phyloP scores from a whole-genome alignment of 2,113 vertebrate species.

The Turnix velox region DNA sequence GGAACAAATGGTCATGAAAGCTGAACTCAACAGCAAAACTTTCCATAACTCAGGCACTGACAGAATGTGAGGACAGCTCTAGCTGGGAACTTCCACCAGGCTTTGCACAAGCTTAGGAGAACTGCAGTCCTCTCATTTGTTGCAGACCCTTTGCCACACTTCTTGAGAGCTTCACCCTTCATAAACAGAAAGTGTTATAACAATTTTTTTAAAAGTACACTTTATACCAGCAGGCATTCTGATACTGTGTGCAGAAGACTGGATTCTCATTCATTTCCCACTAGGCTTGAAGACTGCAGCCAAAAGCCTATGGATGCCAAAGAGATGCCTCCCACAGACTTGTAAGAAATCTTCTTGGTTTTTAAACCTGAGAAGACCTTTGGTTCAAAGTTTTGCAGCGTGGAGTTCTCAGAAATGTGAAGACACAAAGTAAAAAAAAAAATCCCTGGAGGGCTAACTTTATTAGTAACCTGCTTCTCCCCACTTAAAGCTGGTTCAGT shows the following conservation, averaged over 20 bases:
- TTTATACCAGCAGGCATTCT: not conserved
- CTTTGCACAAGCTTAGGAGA: not conserved
- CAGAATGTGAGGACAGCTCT: not conserved
- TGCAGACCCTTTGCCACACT: not conserved
- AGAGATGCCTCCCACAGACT: conserved; percentile 22
- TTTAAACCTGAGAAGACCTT: conserved; percentile 27
- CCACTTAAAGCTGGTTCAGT: not conserved
- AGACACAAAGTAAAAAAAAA: not conserved
- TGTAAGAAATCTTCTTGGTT: conserved; percentile 17
- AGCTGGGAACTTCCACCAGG: not conserved
- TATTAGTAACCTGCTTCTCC: not conserved
- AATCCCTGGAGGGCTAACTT: conserved; percentile 23
- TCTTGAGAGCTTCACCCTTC: not conserved
- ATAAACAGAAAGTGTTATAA: not conserved
- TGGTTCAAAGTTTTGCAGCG: not conserved
- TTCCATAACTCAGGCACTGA: not conserved
- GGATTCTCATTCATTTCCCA: not conserved
- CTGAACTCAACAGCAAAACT: not conserved
- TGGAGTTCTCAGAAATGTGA: conserved; percentile 42
- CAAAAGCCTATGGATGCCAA: not conserved
- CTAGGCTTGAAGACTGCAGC: not conserved
- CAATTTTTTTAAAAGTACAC: not conserved
- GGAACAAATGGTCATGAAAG: conserved; percentile 6
- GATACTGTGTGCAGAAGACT: not conserved
- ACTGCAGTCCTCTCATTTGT: not conserved